Percentiles rank a stretch among this genome's conserved stretches.
Conservation (phyloP, 1,140 invertebrate genomes). For the Diabrotica undecimpunctata region DNA sequence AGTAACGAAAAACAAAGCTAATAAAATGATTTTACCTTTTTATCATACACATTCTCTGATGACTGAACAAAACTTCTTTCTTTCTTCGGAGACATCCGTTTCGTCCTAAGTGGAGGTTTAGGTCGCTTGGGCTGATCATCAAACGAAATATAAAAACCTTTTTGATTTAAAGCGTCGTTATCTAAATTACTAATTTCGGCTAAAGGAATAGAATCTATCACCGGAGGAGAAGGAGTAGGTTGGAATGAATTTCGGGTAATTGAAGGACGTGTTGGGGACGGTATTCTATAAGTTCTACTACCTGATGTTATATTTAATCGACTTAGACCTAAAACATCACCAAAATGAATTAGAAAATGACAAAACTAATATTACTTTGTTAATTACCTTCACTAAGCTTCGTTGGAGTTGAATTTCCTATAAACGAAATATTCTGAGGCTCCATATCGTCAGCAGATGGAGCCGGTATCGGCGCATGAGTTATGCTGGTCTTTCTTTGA, state of each 20-base stretch:
- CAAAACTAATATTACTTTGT: background rate
- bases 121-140: slow-evolving; percentile 83
- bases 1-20: too few relatives aligned
- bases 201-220: slow-evolving; percentile 43
- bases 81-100: slow-evolving; percentile 74
- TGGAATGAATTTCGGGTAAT: slow-evolving; percentile 71
- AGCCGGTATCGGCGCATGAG: slow-evolving; percentile 59
- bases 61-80: slow-evolving; percentile 51
- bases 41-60: slow-evolving; percentile 39
- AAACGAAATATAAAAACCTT: slow-evolving; percentile 94
- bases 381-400: slow-evolving; percentile 39
- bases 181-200: slow-evolving; percentile 42
- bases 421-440: slow-evolving; percentile 88
- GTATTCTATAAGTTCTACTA: slow-evolving; percentile 81
- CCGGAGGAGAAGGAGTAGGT: slow-evolving; percentile 49
- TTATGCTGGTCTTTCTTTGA: slow-evolving; percentile 46
- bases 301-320: slow-evolving; percentile 80
- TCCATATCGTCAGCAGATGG: slow-evolving; percentile 79
- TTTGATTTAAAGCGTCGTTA: slow-evolving; percentile 63
- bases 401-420: slow-evolving; percentile 61
- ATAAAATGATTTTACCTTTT: slow-evolving; percentile 27
- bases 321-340: slow-evolving; percentile 56
- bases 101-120: slow-evolving; percentile 78
- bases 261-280: slow-evolving; percentile 73
- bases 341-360: background rate